phyloP scores from a whole-genome alignment of 2,797 vertebrate species.

The Numenius phaeopus region DNA sequence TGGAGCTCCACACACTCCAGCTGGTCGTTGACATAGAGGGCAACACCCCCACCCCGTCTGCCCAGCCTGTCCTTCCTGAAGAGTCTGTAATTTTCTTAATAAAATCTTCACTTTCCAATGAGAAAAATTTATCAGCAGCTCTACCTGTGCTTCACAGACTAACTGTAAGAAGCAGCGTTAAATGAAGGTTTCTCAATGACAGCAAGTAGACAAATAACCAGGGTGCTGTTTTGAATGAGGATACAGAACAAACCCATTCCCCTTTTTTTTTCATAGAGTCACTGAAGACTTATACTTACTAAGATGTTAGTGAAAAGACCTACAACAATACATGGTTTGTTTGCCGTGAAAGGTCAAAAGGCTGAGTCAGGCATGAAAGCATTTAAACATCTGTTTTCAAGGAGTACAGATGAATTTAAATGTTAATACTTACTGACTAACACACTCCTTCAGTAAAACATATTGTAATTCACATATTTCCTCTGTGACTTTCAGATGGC shows the following conservation, averaged over 20 bases:
- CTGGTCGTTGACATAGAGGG: no score
- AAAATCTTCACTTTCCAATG: background rate
- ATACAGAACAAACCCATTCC: background rate
- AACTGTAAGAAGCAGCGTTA: background rate
- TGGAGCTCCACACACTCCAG: no score
- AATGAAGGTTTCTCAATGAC: background rate
- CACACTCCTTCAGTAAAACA: background rate
- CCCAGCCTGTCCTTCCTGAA: no score
- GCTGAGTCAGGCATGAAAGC: background rate
- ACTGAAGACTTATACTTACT: background rate
- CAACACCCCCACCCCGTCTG: no score
- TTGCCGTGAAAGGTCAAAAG: background rate
- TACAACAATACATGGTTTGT: background rate
- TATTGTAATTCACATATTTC: background rate
- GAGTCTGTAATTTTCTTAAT: background rate
- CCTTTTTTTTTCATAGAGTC: background rate
- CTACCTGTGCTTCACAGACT: background rate
- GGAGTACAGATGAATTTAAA: background rate
- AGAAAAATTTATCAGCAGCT: background rate
- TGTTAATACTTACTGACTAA: background rate
- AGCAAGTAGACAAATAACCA: background rate
- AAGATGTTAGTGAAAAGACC: background rate
- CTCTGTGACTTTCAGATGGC: background rate
- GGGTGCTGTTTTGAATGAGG: background rate
- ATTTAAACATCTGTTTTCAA: constrained; percentile 32